phyloP scores from a whole-genome alignment of 2,113 vertebrate genomes.

The Zosterops pallidus region DNA sequence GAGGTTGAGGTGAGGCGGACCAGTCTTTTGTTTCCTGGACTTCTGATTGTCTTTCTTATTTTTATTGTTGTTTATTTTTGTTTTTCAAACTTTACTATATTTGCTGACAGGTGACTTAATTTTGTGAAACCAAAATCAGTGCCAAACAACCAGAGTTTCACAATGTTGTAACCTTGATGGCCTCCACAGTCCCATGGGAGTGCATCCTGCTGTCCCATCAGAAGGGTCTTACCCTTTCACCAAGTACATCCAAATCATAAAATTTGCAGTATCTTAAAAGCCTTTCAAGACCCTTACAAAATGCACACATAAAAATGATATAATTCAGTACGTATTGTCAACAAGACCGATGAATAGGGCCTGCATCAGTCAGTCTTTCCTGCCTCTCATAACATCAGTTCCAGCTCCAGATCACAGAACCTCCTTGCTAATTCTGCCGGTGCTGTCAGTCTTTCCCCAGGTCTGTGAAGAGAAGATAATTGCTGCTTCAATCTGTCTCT shows the following conservation, averaged over 20 bases:
- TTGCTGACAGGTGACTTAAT: neutral
- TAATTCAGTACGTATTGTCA: neutral
- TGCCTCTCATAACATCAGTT: neutral
- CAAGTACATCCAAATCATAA: neutral
- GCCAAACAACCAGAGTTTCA: neutral
- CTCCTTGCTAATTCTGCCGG: neutral
- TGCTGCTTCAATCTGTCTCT: neutral
- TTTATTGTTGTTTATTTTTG: neutral
- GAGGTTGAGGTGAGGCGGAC: neutral
- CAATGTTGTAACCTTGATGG: neutral
- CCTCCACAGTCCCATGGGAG: neutral
- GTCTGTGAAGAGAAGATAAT: constrained; percentile 28
- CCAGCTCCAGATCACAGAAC: neutral
- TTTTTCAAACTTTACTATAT: neutral
- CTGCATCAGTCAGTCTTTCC: neutral
- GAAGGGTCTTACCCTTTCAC: neutral
- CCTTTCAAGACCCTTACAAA: neutral
- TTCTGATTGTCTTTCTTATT: neutral
- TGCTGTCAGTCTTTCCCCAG: neutral
- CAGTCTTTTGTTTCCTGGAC: neutral
- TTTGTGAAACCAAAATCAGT: neutral
- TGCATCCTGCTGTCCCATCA: rapidly evolving
- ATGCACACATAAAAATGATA: neutral
- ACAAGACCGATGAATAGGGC: neutral
- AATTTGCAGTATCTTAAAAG: neutral